Base-by-base conservation (phyloP, 2,113 vertebrate species). In the Rhipidura dahli region DNA sequence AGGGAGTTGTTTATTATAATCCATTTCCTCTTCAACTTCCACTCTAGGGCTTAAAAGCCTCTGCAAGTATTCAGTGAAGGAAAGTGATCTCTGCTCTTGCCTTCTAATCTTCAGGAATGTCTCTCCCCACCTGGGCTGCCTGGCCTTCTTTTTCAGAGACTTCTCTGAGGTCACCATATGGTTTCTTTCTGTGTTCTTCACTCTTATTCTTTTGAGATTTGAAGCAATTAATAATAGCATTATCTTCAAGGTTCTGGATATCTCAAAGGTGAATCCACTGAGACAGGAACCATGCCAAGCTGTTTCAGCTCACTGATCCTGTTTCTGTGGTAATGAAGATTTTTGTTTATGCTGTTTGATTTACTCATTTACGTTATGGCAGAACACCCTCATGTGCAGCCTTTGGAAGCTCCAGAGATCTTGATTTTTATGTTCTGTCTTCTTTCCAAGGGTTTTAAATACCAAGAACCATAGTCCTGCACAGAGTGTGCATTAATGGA, bases 151-250 rank as follows among this genome's bases (percentile, higher is more conserved):
- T 92, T 95, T 86, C 88, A 86, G 78, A 89, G 69, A 16, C 59
- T 83, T 69, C 45, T 83, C 54, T 88, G 70, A 80, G 88, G 82
- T 92, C 88, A 80, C 94, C 94, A 80, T 90, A 92, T 92, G 92
- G 79, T 90, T 96, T 93, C 70, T 82, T 50, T 91, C 78, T 86
- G 61, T 96, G 56, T 94, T 95, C 63, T 92, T 93, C 50, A 65
- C 70, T 82, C 57, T 60, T 53, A 51, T 9, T 63, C 70, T 65
- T 94, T 51, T 57, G 94, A 95, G 90, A 93, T 45, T 82, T 13
- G 28, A 65, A 54, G 42, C 75, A 69, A 72, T 85, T 83, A 89
- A 69, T 87, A 94, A 83, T 0, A 0, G 59, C 37, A 72, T 92
- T 94, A 57, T 80, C 70, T 90, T 94, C 79, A 72, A 86, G 40